Evolutionary conservation across 2,113 vertebrate genomes (phyloP).

Genomic region (Pyxicephalus adspersus): DNA sequence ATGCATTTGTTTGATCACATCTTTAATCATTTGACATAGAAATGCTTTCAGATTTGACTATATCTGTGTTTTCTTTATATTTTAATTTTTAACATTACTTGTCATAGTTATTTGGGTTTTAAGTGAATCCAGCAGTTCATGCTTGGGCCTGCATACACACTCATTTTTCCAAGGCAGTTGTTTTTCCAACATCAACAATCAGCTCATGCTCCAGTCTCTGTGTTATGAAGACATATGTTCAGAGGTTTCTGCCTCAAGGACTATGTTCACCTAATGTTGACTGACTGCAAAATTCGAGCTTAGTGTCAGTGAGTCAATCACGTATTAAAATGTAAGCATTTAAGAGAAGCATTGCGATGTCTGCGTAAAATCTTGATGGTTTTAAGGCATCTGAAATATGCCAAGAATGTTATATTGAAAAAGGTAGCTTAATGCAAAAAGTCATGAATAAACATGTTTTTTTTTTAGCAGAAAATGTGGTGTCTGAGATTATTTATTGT

Average conservation of each 20-base stretch:
- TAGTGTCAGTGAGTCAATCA: constrained; percentile 53
- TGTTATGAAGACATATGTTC: constrained; percentile 50
- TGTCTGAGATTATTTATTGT: constrained; percentile 21
- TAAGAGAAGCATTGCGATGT: constrained; percentile 48
- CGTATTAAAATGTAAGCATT: constrained; percentile 51
- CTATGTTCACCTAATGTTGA: constrained; percentile 40
- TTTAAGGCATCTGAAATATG: constrained; percentile 46
- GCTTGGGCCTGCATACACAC: constrained; percentile 15
- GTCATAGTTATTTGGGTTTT: neutral
- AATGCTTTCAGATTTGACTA: neutral
- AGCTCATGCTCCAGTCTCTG: constrained; percentile 27
- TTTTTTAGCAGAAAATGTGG: constrained; percentile 26
- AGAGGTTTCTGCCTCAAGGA: constrained; percentile 37
- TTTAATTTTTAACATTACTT: neutral
- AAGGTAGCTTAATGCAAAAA: constrained; percentile 49
- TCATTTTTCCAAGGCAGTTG: constrained; percentile 35
- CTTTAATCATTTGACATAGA: too few relatives aligned
- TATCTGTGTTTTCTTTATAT: neutral
- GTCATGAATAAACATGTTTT: constrained; percentile 54
- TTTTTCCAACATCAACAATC: constrained; percentile 48
- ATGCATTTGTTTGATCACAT: too few relatives aligned
- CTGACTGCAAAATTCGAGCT: constrained; percentile 50
- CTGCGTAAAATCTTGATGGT: constrained; percentile 49
- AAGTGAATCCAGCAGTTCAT: constrained; percentile 14
- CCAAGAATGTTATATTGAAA: constrained; percentile 48